These are phyloP conservation scores for Platycnemis pennipes DNA, from an alignment of 2,888 invertebrate species.

Conservation along the genomic window DNA sequence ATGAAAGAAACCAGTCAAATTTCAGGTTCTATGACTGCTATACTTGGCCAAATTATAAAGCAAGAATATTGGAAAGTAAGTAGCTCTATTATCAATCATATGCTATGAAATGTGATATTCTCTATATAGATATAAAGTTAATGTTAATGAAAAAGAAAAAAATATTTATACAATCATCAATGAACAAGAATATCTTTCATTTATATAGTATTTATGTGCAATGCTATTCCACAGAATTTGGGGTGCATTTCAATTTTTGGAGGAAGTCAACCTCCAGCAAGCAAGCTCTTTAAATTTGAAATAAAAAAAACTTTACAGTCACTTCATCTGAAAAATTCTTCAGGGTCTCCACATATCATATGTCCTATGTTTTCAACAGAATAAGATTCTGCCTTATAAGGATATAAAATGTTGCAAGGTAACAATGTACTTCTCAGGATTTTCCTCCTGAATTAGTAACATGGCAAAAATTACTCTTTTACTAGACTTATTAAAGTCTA, in stretches of 20 bases:
- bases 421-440: not conserved
- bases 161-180: not conserved
- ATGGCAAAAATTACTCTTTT: not conserved
- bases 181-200: not conserved
- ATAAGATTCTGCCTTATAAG: conserved; percentile 40
- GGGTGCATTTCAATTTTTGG: conserved; percentile 59
- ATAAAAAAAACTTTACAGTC: not conserved
- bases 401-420: not conserved
- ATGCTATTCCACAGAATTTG: not conserved
- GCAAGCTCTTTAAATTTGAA: not conserved
- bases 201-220: not conserved
- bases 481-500: too few relatives aligned
- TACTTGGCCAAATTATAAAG: not conserved
- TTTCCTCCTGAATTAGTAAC: not conserved
- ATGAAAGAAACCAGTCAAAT: not conserved
- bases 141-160: not conserved
- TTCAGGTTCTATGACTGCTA: not conserved
- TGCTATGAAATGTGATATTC: conserved; percentile 58
- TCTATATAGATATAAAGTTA: conserved; percentile 28
- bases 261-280: not conserved
- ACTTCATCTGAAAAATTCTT: not conserved
- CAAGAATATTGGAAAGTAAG: not conserved
- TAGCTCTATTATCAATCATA: conserved; percentile 28
- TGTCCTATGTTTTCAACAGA: not conserved
- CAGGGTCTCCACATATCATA: conserved; percentile 57